These are phyloP conservation scores for Rhinichthys klamathensis DNA, from an alignment of 2,113 vertebrate species.

Conservation along the genomic window DNA sequence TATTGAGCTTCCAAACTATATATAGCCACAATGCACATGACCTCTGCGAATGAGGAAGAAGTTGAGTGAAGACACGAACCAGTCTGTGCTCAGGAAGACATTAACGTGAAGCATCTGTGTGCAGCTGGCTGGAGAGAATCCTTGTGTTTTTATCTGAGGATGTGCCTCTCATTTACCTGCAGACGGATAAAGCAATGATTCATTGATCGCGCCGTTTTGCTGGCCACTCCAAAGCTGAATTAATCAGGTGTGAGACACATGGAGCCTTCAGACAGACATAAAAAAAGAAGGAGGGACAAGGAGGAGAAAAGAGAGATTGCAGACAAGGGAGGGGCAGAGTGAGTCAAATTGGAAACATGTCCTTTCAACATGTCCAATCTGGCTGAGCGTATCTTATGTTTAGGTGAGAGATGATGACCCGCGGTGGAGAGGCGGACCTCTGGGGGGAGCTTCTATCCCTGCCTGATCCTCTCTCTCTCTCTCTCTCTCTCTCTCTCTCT, in stretches of 20 bases:
- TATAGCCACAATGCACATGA: neutral
- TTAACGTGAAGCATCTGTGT: slow-evolving; percentile 72
- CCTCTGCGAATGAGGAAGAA: slow-evolving; percentile 38
- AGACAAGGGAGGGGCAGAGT: slow-evolving; percentile 70
- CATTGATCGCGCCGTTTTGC: slow-evolving; percentile 70
- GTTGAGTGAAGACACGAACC: slow-evolving; percentile 51
- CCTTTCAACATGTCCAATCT: slow-evolving; percentile 75
- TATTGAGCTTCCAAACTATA: neutral
- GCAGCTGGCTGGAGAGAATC: slow-evolving; percentile 58
- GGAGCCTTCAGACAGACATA: slow-evolving; percentile 63
- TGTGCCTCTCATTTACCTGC: slow-evolving; percentile 80
- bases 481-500: slow-evolving; percentile 14
- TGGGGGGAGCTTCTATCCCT: neutral
- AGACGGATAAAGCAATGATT: slow-evolving; percentile 77
- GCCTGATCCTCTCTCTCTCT: too few species aligned
- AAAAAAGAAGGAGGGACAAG: slow-evolving; percentile 56
- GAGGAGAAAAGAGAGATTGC: slow-evolving; percentile 52
- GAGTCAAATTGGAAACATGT: slow-evolving; percentile 77
- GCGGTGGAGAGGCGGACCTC: neutral
- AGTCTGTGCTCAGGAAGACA: slow-evolving; percentile 61
- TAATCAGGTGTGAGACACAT: slow-evolving; percentile 84
- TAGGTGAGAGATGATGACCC: slow-evolving; percentile 57
- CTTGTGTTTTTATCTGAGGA: slow-evolving; percentile 65
- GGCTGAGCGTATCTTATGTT: slow-evolving; percentile 73
- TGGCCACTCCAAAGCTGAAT: slow-evolving; percentile 67